phyloP scores from a whole-genome alignment of 2,113 vertebrate species.

The Protobothrops flavoviridis region DNA sequence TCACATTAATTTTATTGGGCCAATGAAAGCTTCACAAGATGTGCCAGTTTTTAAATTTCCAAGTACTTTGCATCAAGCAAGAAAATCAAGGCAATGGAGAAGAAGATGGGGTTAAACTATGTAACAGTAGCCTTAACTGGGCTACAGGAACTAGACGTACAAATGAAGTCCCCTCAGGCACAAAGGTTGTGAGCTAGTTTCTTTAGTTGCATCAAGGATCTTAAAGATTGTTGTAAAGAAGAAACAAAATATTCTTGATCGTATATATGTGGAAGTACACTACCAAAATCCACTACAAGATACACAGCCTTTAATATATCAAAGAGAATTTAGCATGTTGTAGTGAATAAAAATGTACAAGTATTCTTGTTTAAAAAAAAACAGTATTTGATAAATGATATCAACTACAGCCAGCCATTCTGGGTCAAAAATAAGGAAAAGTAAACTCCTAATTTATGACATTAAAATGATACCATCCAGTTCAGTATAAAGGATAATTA shows the following conservation, averaged over 20 bases:
- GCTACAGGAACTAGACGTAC: background rate
- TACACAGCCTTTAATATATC: background rate
- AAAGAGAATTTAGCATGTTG: background rate
- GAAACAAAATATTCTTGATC: background rate
- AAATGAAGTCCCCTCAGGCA: background rate
- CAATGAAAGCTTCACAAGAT: background rate
- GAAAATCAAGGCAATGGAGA: background rate
- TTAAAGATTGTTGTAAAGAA: background rate
- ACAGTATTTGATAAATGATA: background rate
- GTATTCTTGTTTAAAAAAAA: background rate
- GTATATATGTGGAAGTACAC: background rate
- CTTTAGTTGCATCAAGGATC: background rate
- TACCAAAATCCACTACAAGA: background rate
- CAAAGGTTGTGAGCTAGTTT: background rate
- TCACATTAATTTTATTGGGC: background rate
- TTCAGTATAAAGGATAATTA: background rate
- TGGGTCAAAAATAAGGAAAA: background rate
- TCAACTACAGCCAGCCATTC: background rate
- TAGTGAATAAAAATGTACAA: background rate
- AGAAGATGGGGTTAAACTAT: background rate
- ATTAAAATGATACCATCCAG: background rate
- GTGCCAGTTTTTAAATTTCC: background rate
- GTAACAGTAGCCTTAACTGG: background rate
- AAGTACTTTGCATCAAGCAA: background rate
- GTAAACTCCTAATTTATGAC: too few relatives aligned